Conservation (phyloP, 2,797 vertebrate genomes). For the Delichon dasypus region DNA sequence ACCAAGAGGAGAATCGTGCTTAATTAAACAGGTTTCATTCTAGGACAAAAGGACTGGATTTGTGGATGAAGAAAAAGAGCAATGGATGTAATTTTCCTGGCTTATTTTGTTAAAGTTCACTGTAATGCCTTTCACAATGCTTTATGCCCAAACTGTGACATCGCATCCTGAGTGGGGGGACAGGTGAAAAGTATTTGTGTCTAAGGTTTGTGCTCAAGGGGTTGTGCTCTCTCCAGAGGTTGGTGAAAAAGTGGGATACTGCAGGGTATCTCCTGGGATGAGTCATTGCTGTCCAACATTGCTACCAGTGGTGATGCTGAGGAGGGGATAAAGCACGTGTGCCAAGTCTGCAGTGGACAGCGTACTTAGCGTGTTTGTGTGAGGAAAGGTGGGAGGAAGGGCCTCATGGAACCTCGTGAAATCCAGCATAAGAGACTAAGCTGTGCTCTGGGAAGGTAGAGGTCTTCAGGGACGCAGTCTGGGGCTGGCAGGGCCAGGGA, state of each 20-base stretch:
- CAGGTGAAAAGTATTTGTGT: not conserved
- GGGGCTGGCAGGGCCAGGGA: not conserved
- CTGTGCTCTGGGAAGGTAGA: not conserved
- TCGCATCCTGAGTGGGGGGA: not conserved
- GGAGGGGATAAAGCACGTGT: rapidly evolving
- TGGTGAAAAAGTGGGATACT: not conserved
- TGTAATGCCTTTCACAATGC: not conserved
- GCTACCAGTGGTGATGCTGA: not conserved
- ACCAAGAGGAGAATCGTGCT: not conserved
- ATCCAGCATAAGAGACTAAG: not conserved
- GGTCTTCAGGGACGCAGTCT: not conserved
- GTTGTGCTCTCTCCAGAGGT: not conserved
- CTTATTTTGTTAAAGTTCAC: not conserved
- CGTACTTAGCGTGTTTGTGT: rapidly evolving
- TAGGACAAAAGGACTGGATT: not conserved
- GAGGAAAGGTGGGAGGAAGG: not conserved
- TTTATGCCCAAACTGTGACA: not conserved
- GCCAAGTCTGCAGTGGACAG: not conserved
- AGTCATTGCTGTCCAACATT: not conserved
- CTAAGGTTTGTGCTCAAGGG: not conserved
- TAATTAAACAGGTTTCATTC: not conserved
- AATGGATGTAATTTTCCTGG: not conserved
- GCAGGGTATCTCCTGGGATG: rapidly evolving
- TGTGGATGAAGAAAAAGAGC: not conserved
- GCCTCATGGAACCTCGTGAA: not conserved